Percentiles rank a stretch among this genome's conserved stretches.
Evolutionary conservation across 2,888 invertebrate genomes (phyloP).

Genomic region (Nymphalis urticae): DNA sequence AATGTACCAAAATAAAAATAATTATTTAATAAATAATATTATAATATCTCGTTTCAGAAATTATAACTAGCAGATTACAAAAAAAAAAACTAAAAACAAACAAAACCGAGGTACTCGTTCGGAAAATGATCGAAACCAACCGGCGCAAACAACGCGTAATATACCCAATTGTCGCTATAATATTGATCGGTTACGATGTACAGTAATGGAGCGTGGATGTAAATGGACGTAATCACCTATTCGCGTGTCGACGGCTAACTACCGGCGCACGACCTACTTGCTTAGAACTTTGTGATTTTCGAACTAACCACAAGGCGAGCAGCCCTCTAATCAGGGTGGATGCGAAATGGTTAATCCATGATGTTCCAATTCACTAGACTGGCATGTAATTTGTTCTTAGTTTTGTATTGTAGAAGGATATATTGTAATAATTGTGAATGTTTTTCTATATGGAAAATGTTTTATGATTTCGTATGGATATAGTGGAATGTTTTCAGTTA

Average conservation of each 20-base stretch:
- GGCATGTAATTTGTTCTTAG: slow-evolving; percentile 27
- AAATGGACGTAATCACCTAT: slow-evolving; percentile 41
- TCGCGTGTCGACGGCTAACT: slow-evolving; percentile 43
- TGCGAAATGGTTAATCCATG: slow-evolving; percentile 18
- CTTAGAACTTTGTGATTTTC: slow-evolving; percentile 35
- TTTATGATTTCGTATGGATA: neutral
- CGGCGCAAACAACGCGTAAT: neutral
- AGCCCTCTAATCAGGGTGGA: slow-evolving; percentile 37
- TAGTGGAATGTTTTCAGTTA: slow-evolving; percentile 2
- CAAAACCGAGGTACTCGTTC: neutral
- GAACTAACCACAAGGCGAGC: slow-evolving; percentile 30
- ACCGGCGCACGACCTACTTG: slow-evolving; percentile 42
- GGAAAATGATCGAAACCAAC: neutral
- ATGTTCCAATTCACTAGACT: slow-evolving; percentile 20
- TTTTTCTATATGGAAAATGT: neutral
- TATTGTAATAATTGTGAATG: neutral
- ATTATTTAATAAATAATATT: neutral
- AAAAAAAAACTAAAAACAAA: neutral
- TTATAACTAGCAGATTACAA: too few species aligned
- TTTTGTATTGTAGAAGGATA: slow-evolving; percentile 8
- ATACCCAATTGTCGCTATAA: slow-evolving; percentile 11
- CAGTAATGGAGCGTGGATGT: slow-evolving; percentile 29
- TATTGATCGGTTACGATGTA: slow-evolving; percentile 27
- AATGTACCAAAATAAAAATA: neutral
- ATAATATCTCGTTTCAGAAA: too few species aligned